Conservation (phyloP, 2,113 vertebrate species). For the Laticauda laticaudata region DNA sequence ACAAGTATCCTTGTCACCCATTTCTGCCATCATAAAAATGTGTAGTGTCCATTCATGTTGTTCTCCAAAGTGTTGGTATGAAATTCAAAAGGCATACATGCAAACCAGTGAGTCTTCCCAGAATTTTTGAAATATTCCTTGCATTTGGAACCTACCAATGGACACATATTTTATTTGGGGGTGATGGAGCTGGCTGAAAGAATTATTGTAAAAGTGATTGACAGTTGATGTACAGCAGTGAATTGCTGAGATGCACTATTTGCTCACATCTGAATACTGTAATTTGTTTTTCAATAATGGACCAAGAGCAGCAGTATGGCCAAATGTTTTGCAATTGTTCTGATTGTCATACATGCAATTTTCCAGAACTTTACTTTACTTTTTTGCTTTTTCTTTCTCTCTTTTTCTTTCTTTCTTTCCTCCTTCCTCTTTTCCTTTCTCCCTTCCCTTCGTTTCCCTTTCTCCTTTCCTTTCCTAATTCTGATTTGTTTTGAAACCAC, state of each 20-base stretch:
- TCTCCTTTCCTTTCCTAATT: not conserved
- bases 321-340: not conserved
- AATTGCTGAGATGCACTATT: not conserved
- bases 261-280: not conserved
- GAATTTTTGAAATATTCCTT: not conserved
- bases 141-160: not conserved
- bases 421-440: no score
- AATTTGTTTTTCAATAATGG: not conserved
- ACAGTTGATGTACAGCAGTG: not conserved
- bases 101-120: not conserved
- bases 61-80: not conserved
- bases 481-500: not conserved
- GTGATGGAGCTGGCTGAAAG: not conserved
- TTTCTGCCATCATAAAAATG: not conserved
- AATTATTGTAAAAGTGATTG: not conserved
- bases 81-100: not conserved
- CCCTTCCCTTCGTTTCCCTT: no score
- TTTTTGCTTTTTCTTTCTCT: not conserved
- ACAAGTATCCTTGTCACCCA: not conserved
- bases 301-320: not conserved
- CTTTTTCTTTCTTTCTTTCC: no score
- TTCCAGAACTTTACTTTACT: not conserved
- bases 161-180: not conserved
- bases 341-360: not conserved
- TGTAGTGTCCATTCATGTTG: not conserved